These are phyloP conservation scores for Zaprionus lachaisei DNA, from an alignment of 1,140 invertebrate genomes.

Conservation along the genomic window DNA sequence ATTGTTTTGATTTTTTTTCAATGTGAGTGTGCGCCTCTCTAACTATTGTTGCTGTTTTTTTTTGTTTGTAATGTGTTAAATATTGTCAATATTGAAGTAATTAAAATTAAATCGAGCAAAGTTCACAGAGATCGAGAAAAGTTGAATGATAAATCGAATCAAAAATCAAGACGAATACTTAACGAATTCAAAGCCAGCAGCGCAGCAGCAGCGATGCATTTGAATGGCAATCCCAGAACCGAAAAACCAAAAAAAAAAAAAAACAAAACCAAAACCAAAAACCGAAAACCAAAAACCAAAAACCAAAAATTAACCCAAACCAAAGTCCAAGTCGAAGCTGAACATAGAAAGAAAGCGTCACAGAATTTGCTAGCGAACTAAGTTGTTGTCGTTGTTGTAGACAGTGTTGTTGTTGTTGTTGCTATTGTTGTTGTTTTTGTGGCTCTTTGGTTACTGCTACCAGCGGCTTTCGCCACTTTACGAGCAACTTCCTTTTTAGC, in stretches of 20 bases:
- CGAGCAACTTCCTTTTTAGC: slow-evolving; percentile 81
- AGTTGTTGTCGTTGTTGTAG: slow-evolving; percentile 40
- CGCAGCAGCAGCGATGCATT: slow-evolving; percentile 6
- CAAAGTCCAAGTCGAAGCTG: slow-evolving; percentile 21
- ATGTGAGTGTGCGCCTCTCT: slow-evolving; percentile 47
- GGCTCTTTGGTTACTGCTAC: slow-evolving; percentile 28
- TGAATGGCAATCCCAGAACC: slow-evolving; percentile 12
- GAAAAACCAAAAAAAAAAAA: slow-evolving; percentile 2
- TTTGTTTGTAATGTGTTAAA: slow-evolving; percentile 22
- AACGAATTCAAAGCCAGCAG: slow-evolving; percentile 5
- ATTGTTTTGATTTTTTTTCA: slow-evolving; percentile 50
- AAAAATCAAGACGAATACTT: slow-evolving; percentile 5
- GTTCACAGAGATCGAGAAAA: not conserved
- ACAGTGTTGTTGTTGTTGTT: slow-evolving; percentile 34
- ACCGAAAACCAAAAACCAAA: slow-evolving; percentile 12
- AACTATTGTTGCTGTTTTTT: slow-evolving; percentile 1
- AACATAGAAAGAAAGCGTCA: slow-evolving; percentile 59
- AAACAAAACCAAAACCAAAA: not conserved
- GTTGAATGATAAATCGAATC: slow-evolving; percentile 11
- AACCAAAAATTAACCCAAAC: slow-evolving; percentile 29
- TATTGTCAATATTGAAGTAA: not conserved
- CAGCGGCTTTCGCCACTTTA: slow-evolving; percentile 77
- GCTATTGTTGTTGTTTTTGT: slow-evolving; percentile 35
- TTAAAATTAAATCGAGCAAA: not conserved
- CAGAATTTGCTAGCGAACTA: slow-evolving; percentile 53